A percentile compares a stretch with the other conserved stretches of the same genome.
These are phyloP conservation scores for Littorina saxatilis DNA, from an alignment of 1,140 invertebrate genomes.

Conservation along the genomic window DNA sequence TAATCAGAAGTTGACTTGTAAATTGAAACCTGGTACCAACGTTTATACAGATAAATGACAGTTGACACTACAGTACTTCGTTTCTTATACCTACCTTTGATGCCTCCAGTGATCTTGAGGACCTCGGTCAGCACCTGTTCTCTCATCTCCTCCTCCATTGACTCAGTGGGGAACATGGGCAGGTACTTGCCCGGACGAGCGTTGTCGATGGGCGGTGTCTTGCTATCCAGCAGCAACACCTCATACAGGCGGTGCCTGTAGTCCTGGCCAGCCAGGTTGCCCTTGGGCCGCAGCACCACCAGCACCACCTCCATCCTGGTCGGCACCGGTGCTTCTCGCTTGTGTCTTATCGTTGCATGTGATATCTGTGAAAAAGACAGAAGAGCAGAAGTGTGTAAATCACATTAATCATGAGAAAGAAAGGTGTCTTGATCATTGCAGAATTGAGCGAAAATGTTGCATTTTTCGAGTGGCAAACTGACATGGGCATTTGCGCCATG, in stretches of 20 bases:
- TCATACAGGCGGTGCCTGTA: conserved; percentile 63
- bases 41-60: too few relatives aligned
- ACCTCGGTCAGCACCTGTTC: conserved; percentile 60
- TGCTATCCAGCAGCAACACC: conserved; percentile 63
- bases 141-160: conserved; percentile 54
- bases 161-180: conserved; percentile 58
- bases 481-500: too few relatives aligned
- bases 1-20: too few relatives aligned
- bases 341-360: background rate
- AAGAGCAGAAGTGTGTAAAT: too few relatives aligned
- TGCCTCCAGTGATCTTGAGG: conserved; percentile 58
- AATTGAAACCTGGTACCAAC: too few relatives aligned
- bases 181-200: conserved; percentile 56
- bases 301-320: conserved; percentile 63
- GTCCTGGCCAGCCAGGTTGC: conserved; percentile 46
- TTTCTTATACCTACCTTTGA: too few relatives aligned
- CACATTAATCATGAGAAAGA: too few relatives aligned
- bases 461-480: too few relatives aligned
- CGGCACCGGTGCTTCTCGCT: background rate
- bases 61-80: too few relatives aligned
- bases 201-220: conserved; percentile 50
- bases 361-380: background rate
- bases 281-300: conserved; percentile 62
- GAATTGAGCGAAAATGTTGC: too few relatives aligned
- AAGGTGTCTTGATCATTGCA: too few relatives aligned